Evolutionary conservation across 2,113 vertebrate genomes (phyloP).

Genomic region (Verasper variegatus): DNA sequence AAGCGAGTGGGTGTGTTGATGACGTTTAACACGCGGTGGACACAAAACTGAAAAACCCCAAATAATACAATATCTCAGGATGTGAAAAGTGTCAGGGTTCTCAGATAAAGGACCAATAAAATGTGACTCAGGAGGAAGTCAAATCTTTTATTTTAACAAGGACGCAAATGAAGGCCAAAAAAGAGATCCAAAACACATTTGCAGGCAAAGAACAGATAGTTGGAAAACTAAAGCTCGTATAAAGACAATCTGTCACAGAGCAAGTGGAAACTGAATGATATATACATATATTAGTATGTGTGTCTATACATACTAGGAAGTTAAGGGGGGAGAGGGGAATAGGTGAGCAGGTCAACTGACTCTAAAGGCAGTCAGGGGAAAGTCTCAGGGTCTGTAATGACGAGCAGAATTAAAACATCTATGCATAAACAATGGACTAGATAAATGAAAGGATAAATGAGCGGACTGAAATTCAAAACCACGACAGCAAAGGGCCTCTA

Average conservation of each 20-base stretch:
- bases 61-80: too few relatives aligned
- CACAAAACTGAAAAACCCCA: too few relatives aligned
- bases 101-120: too few relatives aligned
- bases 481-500: slow-evolving; percentile 22
- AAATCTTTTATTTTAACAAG: too few relatives aligned
- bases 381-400: neutral
- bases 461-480: neutral
- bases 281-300: too few relatives aligned
- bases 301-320: neutral
- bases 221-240: neutral
- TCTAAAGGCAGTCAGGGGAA: too few relatives aligned
- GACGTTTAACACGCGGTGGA: too few relatives aligned
- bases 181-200: neutral
- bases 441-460: slow-evolving; percentile 17
- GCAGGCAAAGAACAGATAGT: neutral
- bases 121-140: too few relatives aligned
- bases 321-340: neutral
- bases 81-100: too few relatives aligned
- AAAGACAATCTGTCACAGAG: neutral
- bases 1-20: too few relatives aligned
- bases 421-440: neutral
- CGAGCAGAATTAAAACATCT: neutral
- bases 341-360: neutral
- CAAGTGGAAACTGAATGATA: neutral
- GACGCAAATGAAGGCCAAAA: too few relatives aligned